Conservation (phyloP, 2,888 invertebrate genomes). For the Polydrusus pterygomalis region DNA sequence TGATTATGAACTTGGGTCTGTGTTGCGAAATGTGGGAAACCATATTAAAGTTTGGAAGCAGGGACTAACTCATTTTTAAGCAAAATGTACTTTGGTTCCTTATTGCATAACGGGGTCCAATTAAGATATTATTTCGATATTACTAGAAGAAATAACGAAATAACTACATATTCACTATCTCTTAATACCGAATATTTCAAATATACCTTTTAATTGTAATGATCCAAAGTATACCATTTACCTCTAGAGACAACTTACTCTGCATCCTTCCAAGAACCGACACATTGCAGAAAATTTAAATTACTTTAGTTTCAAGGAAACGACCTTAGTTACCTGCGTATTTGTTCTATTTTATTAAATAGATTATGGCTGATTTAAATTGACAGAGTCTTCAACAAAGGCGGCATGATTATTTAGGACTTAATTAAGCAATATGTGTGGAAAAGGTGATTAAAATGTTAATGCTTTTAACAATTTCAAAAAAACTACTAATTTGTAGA, state of each 20-base stretch:
- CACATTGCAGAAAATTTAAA: slow-evolving; percentile 37
- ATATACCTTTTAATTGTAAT: too few species aligned
- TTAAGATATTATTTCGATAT: too few species aligned
- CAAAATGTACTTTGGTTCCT: too few species aligned
- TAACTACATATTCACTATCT: slow-evolving; percentile 35
- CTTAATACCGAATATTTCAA: too few species aligned
- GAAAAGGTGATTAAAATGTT: slow-evolving; percentile 43
- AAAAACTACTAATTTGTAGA: neutral
- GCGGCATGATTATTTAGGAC: slow-evolving; percentile 36
- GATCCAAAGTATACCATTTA: too few species aligned
- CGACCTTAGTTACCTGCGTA: slow-evolving; percentile 47
- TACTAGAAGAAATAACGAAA: too few species aligned
- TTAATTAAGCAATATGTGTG: slow-evolving; percentile 35
- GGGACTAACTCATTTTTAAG: too few species aligned
- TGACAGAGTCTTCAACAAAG: slow-evolving; percentile 41
- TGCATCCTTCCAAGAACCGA: neutral
- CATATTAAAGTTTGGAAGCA: too few species aligned
- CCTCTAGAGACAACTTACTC: neutral
- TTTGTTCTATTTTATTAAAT: slow-evolving; percentile 47
- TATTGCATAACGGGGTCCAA: too few species aligned
- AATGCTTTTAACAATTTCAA: slow-evolving; percentile 7
- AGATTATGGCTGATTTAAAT: slow-evolving; percentile 42
- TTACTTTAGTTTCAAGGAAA: slow-evolving; percentile 47
- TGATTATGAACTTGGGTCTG: too few species aligned
- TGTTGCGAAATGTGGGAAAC: too few species aligned